Percentiles rank a stretch among this genome's conserved stretches.
Conservation (phyloP, 2,113 vertebrate genomes). For the Paracanthobrama guichenoti region DNA sequence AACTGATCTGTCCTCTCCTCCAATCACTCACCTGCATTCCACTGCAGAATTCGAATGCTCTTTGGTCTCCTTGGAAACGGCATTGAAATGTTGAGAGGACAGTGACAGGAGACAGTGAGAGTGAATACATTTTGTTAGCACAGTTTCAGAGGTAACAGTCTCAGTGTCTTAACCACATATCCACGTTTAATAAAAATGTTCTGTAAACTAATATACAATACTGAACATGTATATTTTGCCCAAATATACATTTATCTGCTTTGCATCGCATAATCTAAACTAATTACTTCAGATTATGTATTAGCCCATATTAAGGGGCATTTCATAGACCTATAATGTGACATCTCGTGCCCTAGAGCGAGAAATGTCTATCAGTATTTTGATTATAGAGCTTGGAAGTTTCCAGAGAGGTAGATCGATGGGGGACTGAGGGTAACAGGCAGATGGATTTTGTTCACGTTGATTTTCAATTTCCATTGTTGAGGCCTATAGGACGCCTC, state of each 20-base stretch:
- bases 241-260: background rate
- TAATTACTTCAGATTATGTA: background rate
- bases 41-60: constrained; percentile 37
- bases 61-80: constrained; percentile 53
- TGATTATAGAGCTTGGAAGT: constrained; percentile 12
- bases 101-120: constrained; percentile 30
- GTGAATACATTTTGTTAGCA: constrained; percentile 39
- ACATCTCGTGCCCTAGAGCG: background rate
- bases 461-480: constrained; percentile 24
- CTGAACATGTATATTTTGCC: background rate
- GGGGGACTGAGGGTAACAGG: background rate
- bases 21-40: constrained; percentile 35
- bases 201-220: background rate
- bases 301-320: background rate
- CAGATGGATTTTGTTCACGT: constrained; percentile 20
- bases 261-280: background rate
- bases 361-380: constrained; percentile 17
- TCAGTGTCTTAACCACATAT: background rate
- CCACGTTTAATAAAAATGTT: background rate
- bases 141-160: constrained; percentile 16
- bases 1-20: constrained; percentile 21
- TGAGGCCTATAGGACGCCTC: background rate
- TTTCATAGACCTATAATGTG: background rate
- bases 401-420: background rate
- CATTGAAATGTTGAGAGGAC: constrained; percentile 28